A percentile compares a stretch with the other conserved stretches of the same genome.
phyloP scores from a whole-genome alignment of 2,113 vertebrate species.

The Trochalopteron elliotii region DNA sequence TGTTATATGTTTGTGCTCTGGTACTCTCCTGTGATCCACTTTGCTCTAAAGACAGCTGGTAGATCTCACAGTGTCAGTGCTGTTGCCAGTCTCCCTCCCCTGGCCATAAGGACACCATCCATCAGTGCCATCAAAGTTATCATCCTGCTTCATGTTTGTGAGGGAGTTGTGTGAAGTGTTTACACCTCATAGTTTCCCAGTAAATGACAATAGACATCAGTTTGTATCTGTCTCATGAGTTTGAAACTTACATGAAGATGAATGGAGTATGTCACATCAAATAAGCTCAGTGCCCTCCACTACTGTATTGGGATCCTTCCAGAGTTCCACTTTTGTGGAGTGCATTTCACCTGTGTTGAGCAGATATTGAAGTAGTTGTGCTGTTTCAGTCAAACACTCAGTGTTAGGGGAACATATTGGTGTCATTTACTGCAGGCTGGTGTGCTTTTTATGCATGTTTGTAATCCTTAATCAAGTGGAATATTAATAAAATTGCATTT shows the following conservation, averaged over 20 bases:
- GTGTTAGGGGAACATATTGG: background rate
- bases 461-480: background rate
- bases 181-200: constrained; percentile 16
- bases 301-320: background rate
- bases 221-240: constrained; percentile 29
- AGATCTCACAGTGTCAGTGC: background rate
- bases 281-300: constrained; percentile 8
- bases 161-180: constrained; percentile 6
- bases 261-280: constrained; percentile 47
- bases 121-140: constrained; percentile 45
- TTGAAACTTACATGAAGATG: constrained; percentile 59
- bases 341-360: background rate
- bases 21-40: background rate
- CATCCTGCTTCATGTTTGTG: background rate
- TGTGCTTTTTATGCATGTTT: background rate
- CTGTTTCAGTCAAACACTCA: background rate
- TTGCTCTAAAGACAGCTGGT: constrained; percentile 10
- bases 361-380: background rate
- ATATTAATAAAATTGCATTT: background rate
- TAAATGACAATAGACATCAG: constrained; percentile 44
- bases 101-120: constrained; percentile 28
- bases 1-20: background rate
- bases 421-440: background rate
- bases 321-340: background rate
- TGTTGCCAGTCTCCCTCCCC: constrained; percentile 9